Percentiles rank a stretch among this genome's conserved stretches.
These are phyloP conservation scores for Schlechtendalia chinensis DNA, from an alignment of 1,140 invertebrate species.

Conservation along the genomic window DNA sequence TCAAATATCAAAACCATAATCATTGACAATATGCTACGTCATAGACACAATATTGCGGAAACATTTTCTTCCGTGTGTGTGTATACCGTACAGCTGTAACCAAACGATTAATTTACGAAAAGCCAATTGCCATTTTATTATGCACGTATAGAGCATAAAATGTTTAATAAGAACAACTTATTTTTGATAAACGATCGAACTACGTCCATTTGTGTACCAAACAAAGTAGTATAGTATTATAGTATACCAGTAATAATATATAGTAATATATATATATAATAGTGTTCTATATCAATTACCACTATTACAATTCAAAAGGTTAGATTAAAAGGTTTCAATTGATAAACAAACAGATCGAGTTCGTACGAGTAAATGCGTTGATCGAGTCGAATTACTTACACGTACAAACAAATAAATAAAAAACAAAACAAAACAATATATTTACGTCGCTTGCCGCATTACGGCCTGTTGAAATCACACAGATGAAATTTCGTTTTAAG, in stretches of 20 bases:
- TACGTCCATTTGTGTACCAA: not conserved
- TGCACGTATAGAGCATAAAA: not conserved
- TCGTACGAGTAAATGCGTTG: fast-evolving
- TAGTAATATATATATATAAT: too few relatives aligned
- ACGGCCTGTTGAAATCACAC: too few relatives aligned
- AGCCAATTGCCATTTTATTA: not conserved
- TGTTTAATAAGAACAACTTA: constrained; percentile 2
- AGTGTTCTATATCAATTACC: not conserved
- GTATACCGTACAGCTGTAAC: not conserved
- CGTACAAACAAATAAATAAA: too few relatives aligned
- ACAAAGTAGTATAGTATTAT: too few relatives aligned
- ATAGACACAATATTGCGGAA: not conserved
- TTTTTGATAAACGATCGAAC: not conserved
- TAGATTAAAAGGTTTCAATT: not conserved
- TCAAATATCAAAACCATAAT: too few relatives aligned
- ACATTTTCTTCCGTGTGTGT: not conserved
- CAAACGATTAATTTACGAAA: not conserved
- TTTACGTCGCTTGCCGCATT: too few relatives aligned
- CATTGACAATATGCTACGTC: too few relatives aligned
- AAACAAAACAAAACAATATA: too few relatives aligned
- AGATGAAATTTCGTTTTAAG: not conserved
- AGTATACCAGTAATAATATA: not conserved
- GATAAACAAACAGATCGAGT: not conserved
- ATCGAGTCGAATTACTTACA: too few relatives aligned
- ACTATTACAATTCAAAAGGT: not conserved